These are phyloP conservation scores for Ethmia dodecea DNA, from an alignment of 2,888 invertebrate genomes.

Conservation along the genomic window DNA sequence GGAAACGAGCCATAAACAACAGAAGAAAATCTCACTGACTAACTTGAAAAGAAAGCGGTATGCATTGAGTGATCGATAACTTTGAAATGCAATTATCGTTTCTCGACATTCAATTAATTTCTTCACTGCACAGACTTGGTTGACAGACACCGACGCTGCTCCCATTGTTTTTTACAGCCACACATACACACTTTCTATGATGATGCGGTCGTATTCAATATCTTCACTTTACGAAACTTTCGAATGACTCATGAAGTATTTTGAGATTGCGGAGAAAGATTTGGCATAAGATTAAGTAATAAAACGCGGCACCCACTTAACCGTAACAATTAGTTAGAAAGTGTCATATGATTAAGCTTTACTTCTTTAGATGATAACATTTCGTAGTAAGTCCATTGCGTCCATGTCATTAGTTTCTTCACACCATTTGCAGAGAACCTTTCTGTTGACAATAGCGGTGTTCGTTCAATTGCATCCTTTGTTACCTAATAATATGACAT, in stretches of 20 bases:
- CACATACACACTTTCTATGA: conserved; percentile 41
- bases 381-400: not conserved
- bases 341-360: not conserved
- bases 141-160: conserved; percentile 28
- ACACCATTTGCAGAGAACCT: conserved; percentile 13
- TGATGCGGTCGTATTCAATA: not conserved
- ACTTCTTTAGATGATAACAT: not conserved
- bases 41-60: conserved; percentile 39
- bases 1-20: no score
- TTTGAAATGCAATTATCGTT: conserved; percentile 35
- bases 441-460: conserved; percentile 16
- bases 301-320: not conserved
- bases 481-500: conserved; percentile 18
- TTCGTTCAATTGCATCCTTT: conserved; percentile 22
- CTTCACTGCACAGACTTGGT: conserved; percentile 31
- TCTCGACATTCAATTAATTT: conserved; percentile 41
- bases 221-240: not conserved
- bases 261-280: not conserved
- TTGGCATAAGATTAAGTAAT: conserved; percentile 4
- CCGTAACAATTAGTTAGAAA: not conserved
- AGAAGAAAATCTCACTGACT: conserved; percentile 21
- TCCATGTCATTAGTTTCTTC: conserved; percentile 4
- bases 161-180: conserved; percentile 44
- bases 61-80: conserved; percentile 33
- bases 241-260: not conserved